Evolutionary conservation across 2,797 vertebrate species (phyloP).

Genomic region (Amblyraja radiata): DNA sequence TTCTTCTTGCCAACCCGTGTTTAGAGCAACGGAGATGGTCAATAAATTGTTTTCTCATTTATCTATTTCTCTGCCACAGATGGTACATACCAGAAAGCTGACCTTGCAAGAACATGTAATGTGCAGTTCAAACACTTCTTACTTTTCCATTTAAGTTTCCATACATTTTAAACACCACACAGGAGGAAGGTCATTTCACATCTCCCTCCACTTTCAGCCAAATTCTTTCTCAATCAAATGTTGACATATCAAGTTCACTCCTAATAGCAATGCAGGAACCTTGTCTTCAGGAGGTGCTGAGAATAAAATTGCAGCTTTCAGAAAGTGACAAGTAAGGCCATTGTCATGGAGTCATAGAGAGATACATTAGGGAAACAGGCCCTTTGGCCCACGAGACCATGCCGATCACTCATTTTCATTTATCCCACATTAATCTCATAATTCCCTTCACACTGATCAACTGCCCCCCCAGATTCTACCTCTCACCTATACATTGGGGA

Average conservation of each 20-base stretch:
- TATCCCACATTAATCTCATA: too few relatives aligned
- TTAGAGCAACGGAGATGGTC: not conserved
- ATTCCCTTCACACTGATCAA: too few relatives aligned
- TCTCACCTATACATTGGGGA: too few relatives aligned
- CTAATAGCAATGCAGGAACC: not conserved
- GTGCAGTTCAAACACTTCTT: not conserved
- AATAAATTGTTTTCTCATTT: not conserved
- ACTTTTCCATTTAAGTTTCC: not conserved
- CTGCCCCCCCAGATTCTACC: too few relatives aligned
- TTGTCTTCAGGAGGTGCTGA: not conserved
- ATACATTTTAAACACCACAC: not conserved
- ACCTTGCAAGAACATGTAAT: not conserved
- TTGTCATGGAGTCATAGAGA: too few relatives aligned
- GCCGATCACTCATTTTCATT: too few relatives aligned
- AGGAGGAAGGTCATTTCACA: not conserved
- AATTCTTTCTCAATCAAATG: not conserved
- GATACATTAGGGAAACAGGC: too few relatives aligned
- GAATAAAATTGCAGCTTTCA: not conserved
- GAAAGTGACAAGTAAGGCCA: not conserved
- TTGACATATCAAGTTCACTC: not conserved
- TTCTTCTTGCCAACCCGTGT: not conserved
- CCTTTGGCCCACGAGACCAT: too few relatives aligned
- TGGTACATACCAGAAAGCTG: not conserved
- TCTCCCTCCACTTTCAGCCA: not conserved
- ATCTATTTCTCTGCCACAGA: not conserved